phyloP scores from a whole-genome alignment of 2,888 invertebrate genomes.

The Phorcus lineatus region DNA sequence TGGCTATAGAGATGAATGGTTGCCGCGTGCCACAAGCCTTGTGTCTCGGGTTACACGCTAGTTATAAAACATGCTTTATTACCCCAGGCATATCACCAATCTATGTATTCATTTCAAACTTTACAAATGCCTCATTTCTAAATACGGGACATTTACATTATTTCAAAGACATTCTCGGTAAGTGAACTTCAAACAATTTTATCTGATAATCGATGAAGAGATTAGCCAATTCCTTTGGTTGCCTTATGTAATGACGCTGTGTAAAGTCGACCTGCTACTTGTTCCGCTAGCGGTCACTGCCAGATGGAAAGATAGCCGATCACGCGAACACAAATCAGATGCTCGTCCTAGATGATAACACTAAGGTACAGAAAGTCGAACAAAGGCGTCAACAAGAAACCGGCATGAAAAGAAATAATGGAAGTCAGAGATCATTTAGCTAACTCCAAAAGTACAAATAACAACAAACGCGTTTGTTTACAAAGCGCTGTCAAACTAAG shows the following conservation, averaged over 20 bases:
- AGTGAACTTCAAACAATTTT: conserved; percentile 11
- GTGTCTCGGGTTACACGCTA: background rate
- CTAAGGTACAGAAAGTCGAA: background rate
- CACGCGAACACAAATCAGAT: background rate
- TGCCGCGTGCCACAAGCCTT: background rate
- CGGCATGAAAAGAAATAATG: background rate
- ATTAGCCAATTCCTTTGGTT: background rate
- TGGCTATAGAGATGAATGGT: background rate
- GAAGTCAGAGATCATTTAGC: background rate
- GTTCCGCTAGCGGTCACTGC: background rate
- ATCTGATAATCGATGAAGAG: background rate
- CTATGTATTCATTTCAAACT: conserved; percentile 16
- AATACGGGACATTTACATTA: background rate
- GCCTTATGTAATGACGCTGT: too few species aligned
- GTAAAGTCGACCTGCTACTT: too few species aligned
- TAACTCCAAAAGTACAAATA: background rate
- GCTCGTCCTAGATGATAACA: too few species aligned
- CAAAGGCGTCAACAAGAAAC: background rate
- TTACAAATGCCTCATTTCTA: conserved; percentile 12
- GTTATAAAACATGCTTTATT: conserved; percentile 9
- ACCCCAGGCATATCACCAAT: background rate
- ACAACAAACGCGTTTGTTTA: background rate
- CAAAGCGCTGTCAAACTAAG: background rate
- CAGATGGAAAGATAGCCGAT: background rate
- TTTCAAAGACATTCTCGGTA: conserved; percentile 9